Base-by-base conservation (phyloP, 2,888 invertebrate species). In the Blomia tropicalis region DNA sequence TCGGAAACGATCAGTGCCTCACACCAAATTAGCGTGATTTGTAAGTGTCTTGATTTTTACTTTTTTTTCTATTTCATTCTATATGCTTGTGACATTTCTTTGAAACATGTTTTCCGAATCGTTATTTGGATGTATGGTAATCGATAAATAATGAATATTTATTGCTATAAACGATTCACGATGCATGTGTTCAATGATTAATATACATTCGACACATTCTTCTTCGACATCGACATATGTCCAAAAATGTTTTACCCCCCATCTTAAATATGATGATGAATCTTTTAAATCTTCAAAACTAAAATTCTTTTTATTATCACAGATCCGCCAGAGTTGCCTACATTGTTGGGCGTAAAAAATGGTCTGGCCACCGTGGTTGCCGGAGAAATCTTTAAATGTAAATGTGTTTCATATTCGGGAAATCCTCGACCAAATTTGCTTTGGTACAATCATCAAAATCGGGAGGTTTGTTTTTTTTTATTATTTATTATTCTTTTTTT, bases 311-410 rank as follows among this genome's bases (percentile, higher is more conserved):
- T 36, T 36, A 11, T 36, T 17, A 7, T 27, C 30, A 22, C 22
- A 68, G 68, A 68, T 64, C 66, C 68, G 23, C 68, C 68, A 19
- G 66, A 66, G 62, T 31, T 43, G n/a, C 68, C 67, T 30, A 65
- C 59, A 58, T 61, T 68, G 47, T 32, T 63, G 43, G 67, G 67
- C 4, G 65, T 67, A 30, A 64, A 65, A 23, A 64, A 66, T 22
- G 53, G 54, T 43, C 43, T 41, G 27, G 23, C 27, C 11, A 59
- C 66, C 43, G 43, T 66, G n/a, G 43, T 43, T 41, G 63, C 59
- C 30, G 66, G 67, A 17, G 63, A 63, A 53, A 61, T 65, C n/a
- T 61, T 67, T 32, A 64, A 65, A 58, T 66, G 67, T 54, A 67
- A 65, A 43, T 68, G 67, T 63, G 63, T 65, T n/a, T 60, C 64